phyloP scores from a whole-genome alignment of 1,140 invertebrate species.

The Cydia amplana region DNA sequence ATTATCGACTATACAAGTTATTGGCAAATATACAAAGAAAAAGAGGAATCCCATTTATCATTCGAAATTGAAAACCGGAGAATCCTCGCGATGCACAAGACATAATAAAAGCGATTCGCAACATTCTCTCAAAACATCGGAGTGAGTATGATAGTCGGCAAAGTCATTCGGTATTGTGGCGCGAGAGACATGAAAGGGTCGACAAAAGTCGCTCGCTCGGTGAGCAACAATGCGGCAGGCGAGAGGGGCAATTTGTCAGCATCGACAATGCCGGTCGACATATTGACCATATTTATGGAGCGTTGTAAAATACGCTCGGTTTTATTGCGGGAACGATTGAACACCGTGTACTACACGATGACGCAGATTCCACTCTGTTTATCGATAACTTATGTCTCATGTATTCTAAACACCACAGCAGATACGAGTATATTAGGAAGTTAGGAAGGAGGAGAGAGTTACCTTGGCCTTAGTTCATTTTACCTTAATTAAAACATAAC shows the following conservation, averaged over 20 bases:
- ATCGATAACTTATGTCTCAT: conserved; percentile 45
- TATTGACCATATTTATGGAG: conserved; percentile 78
- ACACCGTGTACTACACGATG: conserved; percentile 72
- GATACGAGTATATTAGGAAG: too few relatives aligned
- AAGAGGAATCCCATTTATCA: conserved; percentile 65
- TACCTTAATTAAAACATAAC: too few relatives aligned
- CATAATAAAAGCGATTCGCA: conserved; percentile 52
- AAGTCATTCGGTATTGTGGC: conserved; percentile 66
- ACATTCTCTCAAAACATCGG: conserved; percentile 43
- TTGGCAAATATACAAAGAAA: conserved; percentile 44
- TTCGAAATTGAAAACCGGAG: conserved; percentile 52
- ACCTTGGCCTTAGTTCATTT: too few relatives aligned
- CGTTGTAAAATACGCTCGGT: conserved; percentile 66
- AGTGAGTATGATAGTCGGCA: conserved; percentile 73
- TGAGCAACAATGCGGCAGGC: conserved; percentile 72
- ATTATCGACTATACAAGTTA: conserved; percentile 47
- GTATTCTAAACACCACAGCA: background rate
- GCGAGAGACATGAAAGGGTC: conserved; percentile 59
- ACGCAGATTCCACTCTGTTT: conserved; percentile 62
- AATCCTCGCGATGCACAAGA: conserved; percentile 55
- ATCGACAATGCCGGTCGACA: conserved; percentile 73
- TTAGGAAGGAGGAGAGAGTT: too few relatives aligned
- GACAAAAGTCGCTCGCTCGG: conserved; percentile 49
- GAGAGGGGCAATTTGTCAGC: conserved; percentile 76
- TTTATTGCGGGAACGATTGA: conserved; percentile 73